Conservation (phyloP, 1,140 invertebrate species). For the Mycetomoellerius zeteki region DNA sequence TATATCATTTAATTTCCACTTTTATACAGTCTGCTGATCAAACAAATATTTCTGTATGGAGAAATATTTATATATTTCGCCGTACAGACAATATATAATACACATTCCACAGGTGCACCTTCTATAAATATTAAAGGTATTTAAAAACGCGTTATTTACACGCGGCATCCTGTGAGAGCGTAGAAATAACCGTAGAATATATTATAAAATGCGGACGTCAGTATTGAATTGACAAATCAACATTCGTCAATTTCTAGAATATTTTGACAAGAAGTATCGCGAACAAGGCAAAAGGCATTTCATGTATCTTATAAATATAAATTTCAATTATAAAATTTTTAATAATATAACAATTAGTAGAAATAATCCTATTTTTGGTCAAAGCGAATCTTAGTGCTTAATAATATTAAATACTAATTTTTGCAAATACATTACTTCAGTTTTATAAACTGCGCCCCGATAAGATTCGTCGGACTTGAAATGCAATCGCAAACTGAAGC, state of each 20-base stretch:
- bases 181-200: background rate
- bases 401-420: no score
- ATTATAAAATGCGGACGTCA: background rate
- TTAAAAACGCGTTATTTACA: slow-evolving; percentile 20
- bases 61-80: no score
- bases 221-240: background rate
- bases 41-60: background rate
- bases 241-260: background rate
- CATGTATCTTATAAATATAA: background rate
- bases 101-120: slow-evolving; percentile 26
- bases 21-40: background rate
- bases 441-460: no score
- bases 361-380: no score
- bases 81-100: background rate
- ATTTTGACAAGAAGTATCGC: background rate
- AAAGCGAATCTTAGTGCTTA: no score
- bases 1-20: no score
- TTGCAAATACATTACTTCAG: no score
- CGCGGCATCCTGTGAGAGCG: background rate
- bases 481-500: no score
- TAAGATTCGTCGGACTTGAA: no score
- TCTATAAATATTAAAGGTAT: slow-evolving; percentile 15
- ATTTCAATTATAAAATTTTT: background rate
- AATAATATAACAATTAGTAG: background rate
- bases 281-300: background rate